Conservation (phyloP, 1,140 invertebrate species). For the Trachelipus rathkii region DNA sequence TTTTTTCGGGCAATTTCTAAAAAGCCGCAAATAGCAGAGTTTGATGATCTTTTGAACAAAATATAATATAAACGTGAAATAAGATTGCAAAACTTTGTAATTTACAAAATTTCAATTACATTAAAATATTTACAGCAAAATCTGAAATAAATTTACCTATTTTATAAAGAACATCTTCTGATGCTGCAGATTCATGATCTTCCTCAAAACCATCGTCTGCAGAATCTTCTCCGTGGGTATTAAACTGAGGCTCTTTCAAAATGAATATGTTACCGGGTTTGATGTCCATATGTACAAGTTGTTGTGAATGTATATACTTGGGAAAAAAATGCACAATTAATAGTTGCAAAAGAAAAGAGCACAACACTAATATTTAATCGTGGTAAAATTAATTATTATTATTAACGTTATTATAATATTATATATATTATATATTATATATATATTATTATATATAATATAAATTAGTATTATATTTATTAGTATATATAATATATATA, state of each 20-base stretch:
- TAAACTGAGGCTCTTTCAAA: constrained; percentile 58
- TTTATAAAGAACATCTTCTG: constrained; percentile 73
- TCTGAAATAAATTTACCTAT: constrained; percentile 65
- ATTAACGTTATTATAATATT: too few relatives aligned
- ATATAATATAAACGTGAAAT: neutral
- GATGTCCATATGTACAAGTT: constrained; percentile 86
- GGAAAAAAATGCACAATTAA: constrained; percentile 22
- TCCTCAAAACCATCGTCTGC: constrained; percentile 78
- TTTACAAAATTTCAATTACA: too few relatives aligned
- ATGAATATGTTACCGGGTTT: constrained; percentile 91
- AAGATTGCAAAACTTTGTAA: neutral
- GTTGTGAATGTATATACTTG: constrained; percentile 78
- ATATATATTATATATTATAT: too few relatives aligned
- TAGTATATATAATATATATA: too few relatives aligned
- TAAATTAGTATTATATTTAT: too few relatives aligned
- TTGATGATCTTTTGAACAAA: too few relatives aligned
- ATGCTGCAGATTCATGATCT: constrained; percentile 59
- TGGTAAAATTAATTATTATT: too few relatives aligned
- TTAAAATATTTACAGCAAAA: constrained; percentile 3
- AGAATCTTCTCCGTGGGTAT: constrained; percentile 56
- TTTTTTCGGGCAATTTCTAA: too few relatives aligned
- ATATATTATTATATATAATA: too few relatives aligned
- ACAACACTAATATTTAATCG: too few relatives aligned
- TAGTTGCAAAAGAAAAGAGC: too few relatives aligned
- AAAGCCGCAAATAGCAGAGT: too few relatives aligned